Evolutionary conservation across 2,888 invertebrate genomes (phyloP), one percentile per base, ranked within the genome.

Genomic region (Philonicus albiceps): DNA sequence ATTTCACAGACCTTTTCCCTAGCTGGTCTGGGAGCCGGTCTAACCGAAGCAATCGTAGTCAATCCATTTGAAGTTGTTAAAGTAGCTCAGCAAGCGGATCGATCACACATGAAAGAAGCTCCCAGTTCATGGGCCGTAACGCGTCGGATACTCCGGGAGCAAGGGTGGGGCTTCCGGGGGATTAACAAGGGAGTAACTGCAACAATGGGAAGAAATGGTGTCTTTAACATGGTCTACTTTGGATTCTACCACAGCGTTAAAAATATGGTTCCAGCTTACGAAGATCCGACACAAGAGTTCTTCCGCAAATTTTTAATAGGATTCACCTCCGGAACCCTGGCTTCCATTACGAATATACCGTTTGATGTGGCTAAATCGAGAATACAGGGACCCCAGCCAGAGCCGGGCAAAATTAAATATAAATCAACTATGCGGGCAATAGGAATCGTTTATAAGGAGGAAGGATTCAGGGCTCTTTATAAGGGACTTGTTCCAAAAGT

Each of bases 31-130:
- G 95, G 96, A 86, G 97, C 98, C 75, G 98, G 98, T 80, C 92
- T 97, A 2, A 96, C 98, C n/a, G 98, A 98, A 93, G 98, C 96
- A 6, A 94, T 98, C 88, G 93, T 98, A 86, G 96, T 98, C 0
- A 98, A 98, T 93, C 98, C 98, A 0, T 98, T 98, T 91, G 98
- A 98, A 94, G 97, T 98, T 43, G 97, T 99, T 0, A 99, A 98
- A 94, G 98, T 98, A n/a, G 95, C 95, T 1, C 92, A 97, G 88
- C 97, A 97, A 91, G 95, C 97, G 0, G 96, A 97, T 90, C 95
- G 95, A 86, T 93, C 95, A 1, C 90, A 90, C 88, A 91, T 93
- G 94, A 37, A 93, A 84, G 94, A 95, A 90, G 91, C 94, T 13
- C 96, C 96, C 0, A 96, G 96, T 88, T 97, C 98, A 0, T 96